A percentile compares a stretch with the other conserved stretches of the same genome.
These are phyloP conservation scores for Sphenodon punctatus DNA, from an alignment of 2,797 vertebrate genomes.

Conservation along the genomic window DNA sequence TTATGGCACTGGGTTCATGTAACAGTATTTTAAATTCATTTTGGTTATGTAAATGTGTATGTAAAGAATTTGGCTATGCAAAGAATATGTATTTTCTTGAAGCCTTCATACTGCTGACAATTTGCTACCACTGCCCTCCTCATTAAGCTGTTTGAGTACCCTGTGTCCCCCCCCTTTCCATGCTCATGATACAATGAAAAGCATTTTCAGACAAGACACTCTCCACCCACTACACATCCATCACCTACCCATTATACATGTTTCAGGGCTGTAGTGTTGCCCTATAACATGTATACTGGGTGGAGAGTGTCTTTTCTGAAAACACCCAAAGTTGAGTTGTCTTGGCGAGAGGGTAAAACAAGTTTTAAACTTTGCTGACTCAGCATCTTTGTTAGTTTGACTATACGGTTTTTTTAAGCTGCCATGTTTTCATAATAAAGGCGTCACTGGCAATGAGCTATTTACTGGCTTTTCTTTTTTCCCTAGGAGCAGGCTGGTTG, in stretches of 20 bases:
- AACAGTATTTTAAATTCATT: too few species aligned
- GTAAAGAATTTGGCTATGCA: too few species aligned
- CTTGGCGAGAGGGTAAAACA: not conserved
- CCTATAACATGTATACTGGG: too few species aligned
- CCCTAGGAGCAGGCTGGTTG: not conserved
- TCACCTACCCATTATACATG: too few species aligned
- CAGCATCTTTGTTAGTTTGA: not conserved
- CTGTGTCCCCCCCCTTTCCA: too few species aligned
- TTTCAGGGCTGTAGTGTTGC: too few species aligned
- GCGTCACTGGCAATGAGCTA: not conserved
- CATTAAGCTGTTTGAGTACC: accelerated
- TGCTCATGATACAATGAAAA: too few species aligned
- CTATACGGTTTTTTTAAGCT: not conserved
- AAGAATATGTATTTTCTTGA: accelerated
- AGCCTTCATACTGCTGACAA: not conserved
- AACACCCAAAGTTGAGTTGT: accelerated
- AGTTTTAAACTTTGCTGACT: not conserved
- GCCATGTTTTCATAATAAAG: not conserved
- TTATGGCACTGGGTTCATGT: too few species aligned
- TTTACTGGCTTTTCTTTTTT: not conserved
- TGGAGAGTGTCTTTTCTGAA: too few species aligned
- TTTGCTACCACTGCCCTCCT: accelerated
- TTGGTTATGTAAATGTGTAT: too few species aligned
- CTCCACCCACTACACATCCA: too few species aligned
- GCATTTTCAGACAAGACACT: too few species aligned